These are phyloP conservation scores for Hypocryptadius cinnamomeus DNA, from an alignment of 2,113 vertebrate genomes.

Conservation along the genomic window DNA sequence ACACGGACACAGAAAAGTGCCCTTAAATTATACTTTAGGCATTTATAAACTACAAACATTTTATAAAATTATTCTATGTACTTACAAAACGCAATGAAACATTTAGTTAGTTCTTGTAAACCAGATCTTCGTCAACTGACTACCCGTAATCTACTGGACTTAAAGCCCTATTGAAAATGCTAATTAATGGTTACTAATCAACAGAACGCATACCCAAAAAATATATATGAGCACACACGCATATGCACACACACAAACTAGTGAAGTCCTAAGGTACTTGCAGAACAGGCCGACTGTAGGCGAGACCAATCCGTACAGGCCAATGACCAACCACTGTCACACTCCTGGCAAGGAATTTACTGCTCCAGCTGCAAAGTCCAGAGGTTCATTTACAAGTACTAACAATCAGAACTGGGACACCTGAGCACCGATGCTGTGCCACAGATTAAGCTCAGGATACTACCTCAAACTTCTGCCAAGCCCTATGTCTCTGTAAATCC, in stretches of 20 bases:
- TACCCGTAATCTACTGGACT: slow-evolving; percentile 97
- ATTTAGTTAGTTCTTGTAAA: slow-evolving; percentile 80
- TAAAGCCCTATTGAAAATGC: slow-evolving; percentile 79
- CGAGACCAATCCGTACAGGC: not conserved
- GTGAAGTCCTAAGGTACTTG: slow-evolving; percentile 50
- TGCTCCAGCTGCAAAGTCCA: not conserved
- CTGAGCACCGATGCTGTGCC: slow-evolving; percentile 3
- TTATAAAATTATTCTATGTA: slow-evolving; percentile 76
- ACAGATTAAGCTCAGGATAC: not conserved
- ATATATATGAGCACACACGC: slow-evolving; percentile 52
- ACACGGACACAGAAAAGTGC: slow-evolving; percentile 48
- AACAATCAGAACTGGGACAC: not conserved
- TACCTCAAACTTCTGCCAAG: slow-evolving; percentile 1
- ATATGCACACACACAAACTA: slow-evolving; percentile 58
- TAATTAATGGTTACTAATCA: slow-evolving; percentile 71
- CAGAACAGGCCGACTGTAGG: slow-evolving; percentile 7
- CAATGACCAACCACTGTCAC: not conserved
- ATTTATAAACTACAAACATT: slow-evolving; percentile 63
- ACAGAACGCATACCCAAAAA: slow-evolving; percentile 16
- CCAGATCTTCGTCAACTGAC: slow-evolving; percentile 84
- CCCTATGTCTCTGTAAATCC: not conserved
- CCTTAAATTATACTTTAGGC: slow-evolving; percentile 63
- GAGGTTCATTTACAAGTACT: slow-evolving; percentile 19
- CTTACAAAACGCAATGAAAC: slow-evolving; percentile 80
- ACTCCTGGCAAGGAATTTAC: not conserved